phyloP scores from a whole-genome alignment of 2,888 invertebrate species.

The Melanophora roralis region DNA sequence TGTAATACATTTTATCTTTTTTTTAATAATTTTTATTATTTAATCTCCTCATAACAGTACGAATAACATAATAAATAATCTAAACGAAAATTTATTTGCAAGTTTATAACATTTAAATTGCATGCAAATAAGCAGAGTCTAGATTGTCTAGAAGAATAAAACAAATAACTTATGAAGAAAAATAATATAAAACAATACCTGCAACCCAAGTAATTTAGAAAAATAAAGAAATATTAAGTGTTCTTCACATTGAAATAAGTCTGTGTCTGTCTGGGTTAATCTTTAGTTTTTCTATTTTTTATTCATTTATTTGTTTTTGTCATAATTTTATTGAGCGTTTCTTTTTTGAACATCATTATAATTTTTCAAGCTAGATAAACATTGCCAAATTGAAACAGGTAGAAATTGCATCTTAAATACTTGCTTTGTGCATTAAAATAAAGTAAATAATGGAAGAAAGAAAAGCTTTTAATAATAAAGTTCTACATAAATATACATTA shows the following conservation, averaged over 20 bases:
- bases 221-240: conserved; percentile 45
- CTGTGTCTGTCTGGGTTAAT: conserved; percentile 54
- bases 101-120: conserved; percentile 18
- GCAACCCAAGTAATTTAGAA: conserved; percentile 57
- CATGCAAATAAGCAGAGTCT: not conserved
- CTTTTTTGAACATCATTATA: conserved; percentile 9
- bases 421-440: too few relatives aligned
- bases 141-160: conserved; percentile 14
- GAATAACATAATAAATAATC: conserved; percentile 20
- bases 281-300: conserved; percentile 34
- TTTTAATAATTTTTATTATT: conserved; percentile 32
- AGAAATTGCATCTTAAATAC: conserved; percentile 19
- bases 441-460: not conserved
- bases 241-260: conserved; percentile 61
- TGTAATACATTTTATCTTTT: conserved; percentile 24
- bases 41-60: conserved; percentile 33
- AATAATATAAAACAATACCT: conserved; percentile 44
- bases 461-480: not conserved
- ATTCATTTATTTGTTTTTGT: conserved; percentile 1
- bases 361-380: conserved; percentile 14
- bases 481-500: too few relatives aligned
- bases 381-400: conserved; percentile 23
- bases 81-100: conserved; percentile 17
- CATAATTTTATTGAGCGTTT: conserved; percentile 36
- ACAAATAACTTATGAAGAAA: conserved; percentile 17